Conservation (phyloP, 2,797 vertebrate species). For the Oryzias sinensis region DNA sequence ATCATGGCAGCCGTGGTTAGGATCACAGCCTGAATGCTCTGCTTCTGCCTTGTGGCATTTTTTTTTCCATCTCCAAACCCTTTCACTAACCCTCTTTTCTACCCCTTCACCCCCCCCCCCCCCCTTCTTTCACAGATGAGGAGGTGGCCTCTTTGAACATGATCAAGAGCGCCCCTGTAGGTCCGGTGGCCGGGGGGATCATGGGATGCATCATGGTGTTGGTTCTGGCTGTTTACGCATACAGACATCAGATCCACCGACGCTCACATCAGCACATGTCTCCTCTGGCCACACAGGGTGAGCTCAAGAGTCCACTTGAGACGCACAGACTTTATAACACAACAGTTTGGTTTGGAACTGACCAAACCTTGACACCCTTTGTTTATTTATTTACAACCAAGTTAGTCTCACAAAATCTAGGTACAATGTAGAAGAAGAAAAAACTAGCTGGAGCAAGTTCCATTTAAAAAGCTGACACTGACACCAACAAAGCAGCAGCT, state of each 20-base stretch:
- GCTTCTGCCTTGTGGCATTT: conserved; percentile 10
- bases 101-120: not conserved
- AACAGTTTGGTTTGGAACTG: not conserved
- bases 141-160: conserved; percentile 94
- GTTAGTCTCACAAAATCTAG: not conserved
- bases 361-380: not conserved
- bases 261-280: conserved; percentile 99
- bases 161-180: conserved; percentile 97
- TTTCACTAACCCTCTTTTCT: not conserved
- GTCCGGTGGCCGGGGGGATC: conserved; percentile 95
- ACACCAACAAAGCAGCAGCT: conserved; percentile 24
- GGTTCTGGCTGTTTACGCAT: conserved; percentile 94
- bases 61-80: conserved; percentile 13
- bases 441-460: not conserved
- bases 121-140: conserved; percentile 78
- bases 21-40: conserved; percentile 8
- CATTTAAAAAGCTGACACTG: conserved; percentile 42
- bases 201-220: conserved; percentile 99
- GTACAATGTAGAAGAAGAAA: conserved; percentile 4
- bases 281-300: conserved; percentile 95
- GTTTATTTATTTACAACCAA: not conserved
- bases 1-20: conserved; percentile 5
- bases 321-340: not conserved
- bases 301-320: conserved; percentile 30
- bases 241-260: conserved; percentile 96